A percentile compares a stretch with the other conserved stretches of the same genome.
Conservation (phyloP, 2,888 invertebrate species). For the Nomada ruficornis region DNA sequence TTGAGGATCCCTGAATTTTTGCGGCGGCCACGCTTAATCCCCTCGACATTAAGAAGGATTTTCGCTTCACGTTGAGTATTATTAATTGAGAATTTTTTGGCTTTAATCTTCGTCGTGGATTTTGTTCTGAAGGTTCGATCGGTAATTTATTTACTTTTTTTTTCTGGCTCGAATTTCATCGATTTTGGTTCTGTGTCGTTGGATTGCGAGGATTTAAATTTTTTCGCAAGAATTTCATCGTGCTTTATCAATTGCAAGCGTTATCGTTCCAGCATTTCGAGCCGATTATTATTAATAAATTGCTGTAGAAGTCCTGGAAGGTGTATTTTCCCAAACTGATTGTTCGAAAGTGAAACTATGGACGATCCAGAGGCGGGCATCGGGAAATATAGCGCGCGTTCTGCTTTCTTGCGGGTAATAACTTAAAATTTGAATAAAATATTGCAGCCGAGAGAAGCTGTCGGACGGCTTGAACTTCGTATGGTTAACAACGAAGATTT, state of each 20-base stretch:
- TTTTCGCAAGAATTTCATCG: not conserved
- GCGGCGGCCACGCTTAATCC: not conserved
- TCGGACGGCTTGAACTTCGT: slow-evolving; percentile 47
- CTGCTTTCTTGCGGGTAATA: slow-evolving; percentile 31
- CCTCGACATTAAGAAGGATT: not conserved
- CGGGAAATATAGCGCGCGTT: slow-evolving; percentile 26
- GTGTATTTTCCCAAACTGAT: not conserved
- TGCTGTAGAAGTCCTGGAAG: not conserved
- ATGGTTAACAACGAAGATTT: slow-evolving; percentile 56
- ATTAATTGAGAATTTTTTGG: not conserved
- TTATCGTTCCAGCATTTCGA: too few species aligned
- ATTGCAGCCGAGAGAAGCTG: slow-evolving; percentile 52
- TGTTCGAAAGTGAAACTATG: slow-evolving; percentile 1
- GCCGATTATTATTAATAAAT: too few species aligned
- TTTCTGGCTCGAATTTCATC: not conserved
- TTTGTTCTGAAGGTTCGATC: not conserved
- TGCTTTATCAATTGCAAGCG: too few species aligned
- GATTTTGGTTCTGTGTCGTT: not conserved
- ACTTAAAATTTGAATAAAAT: slow-evolving; percentile 60
- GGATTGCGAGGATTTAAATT: not conserved
- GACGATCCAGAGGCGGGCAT: not conserved
- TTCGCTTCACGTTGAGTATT: slow-evolving; percentile 3
- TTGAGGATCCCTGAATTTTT: slow-evolving; percentile 14
- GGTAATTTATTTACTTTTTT: not conserved
- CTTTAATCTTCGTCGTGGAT: not conserved